Evolutionary conservation across 2,113 vertebrate species (phyloP).

Genomic region (Piprites chloris): DNA sequence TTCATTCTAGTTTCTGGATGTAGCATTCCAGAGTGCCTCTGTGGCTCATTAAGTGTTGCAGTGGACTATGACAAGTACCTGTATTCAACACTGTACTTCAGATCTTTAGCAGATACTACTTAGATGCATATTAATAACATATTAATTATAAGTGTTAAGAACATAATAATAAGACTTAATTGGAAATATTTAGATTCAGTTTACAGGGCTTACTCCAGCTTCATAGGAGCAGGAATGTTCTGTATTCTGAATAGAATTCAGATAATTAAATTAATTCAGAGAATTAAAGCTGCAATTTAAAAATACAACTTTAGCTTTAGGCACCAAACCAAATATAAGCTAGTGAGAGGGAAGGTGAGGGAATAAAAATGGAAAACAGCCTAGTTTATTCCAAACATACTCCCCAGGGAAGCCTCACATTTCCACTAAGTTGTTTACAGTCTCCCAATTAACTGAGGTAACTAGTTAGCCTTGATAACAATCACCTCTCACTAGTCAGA

Average conservation of each 20-base stretch:
- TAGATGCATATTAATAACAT: not conserved
- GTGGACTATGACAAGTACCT: not conserved
- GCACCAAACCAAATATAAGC: not conserved
- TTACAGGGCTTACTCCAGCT: not conserved
- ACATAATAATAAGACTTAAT: not conserved
- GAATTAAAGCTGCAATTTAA: not conserved
- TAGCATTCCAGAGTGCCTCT: not conserved
- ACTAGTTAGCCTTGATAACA: not conserved
- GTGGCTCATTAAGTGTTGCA: not conserved
- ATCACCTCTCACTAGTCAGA: not conserved
- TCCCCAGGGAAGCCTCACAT: not conserved
- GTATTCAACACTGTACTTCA: not conserved
- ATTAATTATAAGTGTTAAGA: not conserved
- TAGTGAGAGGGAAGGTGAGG: not conserved
- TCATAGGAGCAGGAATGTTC: not conserved
- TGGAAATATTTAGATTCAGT: not conserved
- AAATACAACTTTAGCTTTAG: not conserved
- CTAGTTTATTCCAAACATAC: not conserved
- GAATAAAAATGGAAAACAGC: not conserved
- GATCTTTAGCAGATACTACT: not conserved
- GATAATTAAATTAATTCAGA: not conserved
- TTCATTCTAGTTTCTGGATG: not conserved
- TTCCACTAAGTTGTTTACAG: not conserved
- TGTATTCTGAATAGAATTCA: not conserved
- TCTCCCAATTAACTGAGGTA: not conserved